phyloP scores from a whole-genome alignment of 2,797 vertebrate genomes.

The Chaenodraco wilsoni region DNA sequence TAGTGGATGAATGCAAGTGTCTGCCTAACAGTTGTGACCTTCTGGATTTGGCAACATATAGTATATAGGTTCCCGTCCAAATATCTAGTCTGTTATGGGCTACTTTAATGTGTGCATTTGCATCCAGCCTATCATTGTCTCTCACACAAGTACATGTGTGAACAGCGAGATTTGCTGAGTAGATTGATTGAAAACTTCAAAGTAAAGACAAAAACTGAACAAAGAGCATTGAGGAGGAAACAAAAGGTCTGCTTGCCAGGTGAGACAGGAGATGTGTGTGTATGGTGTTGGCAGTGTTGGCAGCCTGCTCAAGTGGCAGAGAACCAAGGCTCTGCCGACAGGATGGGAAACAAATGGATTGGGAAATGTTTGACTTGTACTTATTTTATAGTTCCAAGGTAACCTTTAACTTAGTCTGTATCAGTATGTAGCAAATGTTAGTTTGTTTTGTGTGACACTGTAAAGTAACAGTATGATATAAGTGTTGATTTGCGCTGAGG shows the following conservation, averaged over 20 bases:
- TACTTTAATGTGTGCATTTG: constrained; percentile 26
- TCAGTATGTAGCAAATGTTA: background rate
- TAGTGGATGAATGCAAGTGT: constrained; percentile 37
- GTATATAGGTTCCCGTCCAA: constrained; percentile 47
- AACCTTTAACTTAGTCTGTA: background rate
- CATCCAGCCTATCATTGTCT: background rate
- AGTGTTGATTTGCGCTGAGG: background rate
- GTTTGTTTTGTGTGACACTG: background rate
- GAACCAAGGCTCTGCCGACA: constrained; percentile 9
- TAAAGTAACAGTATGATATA: constrained; percentile 3
- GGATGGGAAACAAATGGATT: background rate
- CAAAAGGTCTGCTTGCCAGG: constrained; percentile 46
- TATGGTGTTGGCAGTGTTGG: constrained; percentile 14
- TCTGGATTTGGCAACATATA: constrained; percentile 42
- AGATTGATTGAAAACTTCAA: constrained; percentile 27
- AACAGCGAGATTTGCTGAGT: constrained; percentile 7
- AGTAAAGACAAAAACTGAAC: constrained; percentile 38
- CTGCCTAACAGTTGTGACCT: constrained; percentile 62
- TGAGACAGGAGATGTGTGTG: constrained; percentile 24
- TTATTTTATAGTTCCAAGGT: background rate
- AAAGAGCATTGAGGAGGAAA: constrained; percentile 12
- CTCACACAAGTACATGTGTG: background rate
- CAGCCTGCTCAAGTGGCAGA: constrained; percentile 17
- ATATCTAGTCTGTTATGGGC: constrained; percentile 34
- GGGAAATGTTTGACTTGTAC: background rate